phyloP scores from a whole-genome alignment of 2,888 invertebrate species.

The Pherbina coryleti region DNA sequence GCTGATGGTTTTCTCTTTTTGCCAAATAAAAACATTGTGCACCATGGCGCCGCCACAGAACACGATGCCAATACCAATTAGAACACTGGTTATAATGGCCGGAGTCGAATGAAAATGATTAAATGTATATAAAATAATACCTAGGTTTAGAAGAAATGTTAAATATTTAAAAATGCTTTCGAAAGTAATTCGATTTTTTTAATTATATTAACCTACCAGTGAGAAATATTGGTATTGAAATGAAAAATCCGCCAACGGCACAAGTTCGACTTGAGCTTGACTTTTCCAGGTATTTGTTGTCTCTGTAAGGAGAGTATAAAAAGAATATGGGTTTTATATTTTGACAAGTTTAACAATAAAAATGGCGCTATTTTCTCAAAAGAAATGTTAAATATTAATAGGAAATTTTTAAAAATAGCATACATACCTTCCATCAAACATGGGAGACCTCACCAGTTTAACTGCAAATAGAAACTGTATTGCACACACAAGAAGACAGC shows the following conservation, averaged over 20 bases:
- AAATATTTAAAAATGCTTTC: neutral
- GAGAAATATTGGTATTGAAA: conserved; percentile 93
- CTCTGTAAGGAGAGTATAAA: conserved; percentile 74
- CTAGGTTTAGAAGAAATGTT: conserved; percentile 71
- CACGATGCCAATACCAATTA: conserved; percentile 91
- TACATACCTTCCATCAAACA: conserved; percentile 77
- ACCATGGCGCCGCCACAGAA: conserved; percentile 95
- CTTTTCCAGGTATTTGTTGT: conserved; percentile 92
- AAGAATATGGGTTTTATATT: neutral
- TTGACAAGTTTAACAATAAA: too few species aligned
- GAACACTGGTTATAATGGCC: conserved; percentile 89
- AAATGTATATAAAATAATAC: conserved; percentile 91
- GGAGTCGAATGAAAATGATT: conserved; percentile 93
- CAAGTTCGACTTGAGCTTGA: conserved; percentile 91
- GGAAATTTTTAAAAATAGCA: neutral
- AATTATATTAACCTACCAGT: conserved; percentile 76
- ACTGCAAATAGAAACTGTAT: conserved; percentile 95
- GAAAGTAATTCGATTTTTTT: neutral
- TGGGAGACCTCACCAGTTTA: conserved; percentile 88
- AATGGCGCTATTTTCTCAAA: too few species aligned
- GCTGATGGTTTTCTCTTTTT: conserved; percentile 88
- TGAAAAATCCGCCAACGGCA: conserved; percentile 93
- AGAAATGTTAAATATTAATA: neutral
- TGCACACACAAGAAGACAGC: conserved; percentile 92
- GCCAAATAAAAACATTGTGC: conserved; percentile 95